Base-by-base conservation (phyloP, 2,888 invertebrate species). In the Aricia artaxerxes region DNA sequence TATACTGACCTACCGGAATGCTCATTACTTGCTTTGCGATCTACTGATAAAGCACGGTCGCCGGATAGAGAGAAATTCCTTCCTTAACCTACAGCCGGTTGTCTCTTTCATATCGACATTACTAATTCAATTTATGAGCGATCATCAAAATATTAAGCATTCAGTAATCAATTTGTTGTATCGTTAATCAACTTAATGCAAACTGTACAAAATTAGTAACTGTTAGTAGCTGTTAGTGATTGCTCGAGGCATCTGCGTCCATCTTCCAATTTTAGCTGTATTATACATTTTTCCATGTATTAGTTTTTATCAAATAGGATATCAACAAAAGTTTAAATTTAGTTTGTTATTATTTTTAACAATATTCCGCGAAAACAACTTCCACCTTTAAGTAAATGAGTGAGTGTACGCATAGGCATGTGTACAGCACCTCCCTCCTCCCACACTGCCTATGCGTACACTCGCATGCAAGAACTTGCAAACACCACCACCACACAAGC, bases 1-100 rank as follows among this genome's bases (percentile, higher is more conserved):
- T 82, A 83, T 81, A 83, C 78, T 81, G 81, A 53, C 79, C 81
- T 78, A 80, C 80, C 81, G 81, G 80, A 80, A 82, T 5, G 35
- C 69, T 35, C 16, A 69, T 69, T 69, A 64, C 24, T 69, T 69
- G 35, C 69, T 69, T 69, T 38, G 35, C 13, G 69, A 69, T 69
- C 35, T 69, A 13, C 35, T 13, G 35, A 69, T 69, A 38, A 4
- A 35, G 6, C 35, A 4, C 1, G 35, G 11, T 35, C 35, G 13
- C 13, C 31, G 35, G 69, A 35, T 35, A 69, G 13, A 69, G 57
- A 57, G 57, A 16, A 57, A 57, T 57, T 57, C 16, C 16, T 16
- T 11, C 57, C 4, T 57, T 57, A 4, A 57, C 57, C 49, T 9
- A 49, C 9, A 49, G 9, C 2, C 16, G 9, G 57, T 4, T 57